phyloP scores from a whole-genome alignment of 2,797 vertebrate genomes.

The Graptemys geographica region DNA sequence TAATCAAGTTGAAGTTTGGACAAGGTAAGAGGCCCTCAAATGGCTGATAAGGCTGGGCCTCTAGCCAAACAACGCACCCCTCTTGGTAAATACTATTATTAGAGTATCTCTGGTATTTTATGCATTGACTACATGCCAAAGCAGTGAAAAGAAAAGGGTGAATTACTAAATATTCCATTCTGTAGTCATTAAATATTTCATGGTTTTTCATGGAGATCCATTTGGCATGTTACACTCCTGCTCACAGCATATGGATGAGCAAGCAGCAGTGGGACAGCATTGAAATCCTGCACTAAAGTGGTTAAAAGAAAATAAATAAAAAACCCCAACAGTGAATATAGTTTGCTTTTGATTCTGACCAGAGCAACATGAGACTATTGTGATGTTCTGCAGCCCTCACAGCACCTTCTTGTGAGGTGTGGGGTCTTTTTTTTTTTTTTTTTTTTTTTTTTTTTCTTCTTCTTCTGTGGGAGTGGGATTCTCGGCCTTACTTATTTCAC shows the following conservation, averaged over 20 bases:
- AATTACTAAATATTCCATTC: neutral
- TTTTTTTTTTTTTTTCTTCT: no score
- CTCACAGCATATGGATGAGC: neutral
- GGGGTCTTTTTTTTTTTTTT: no score
- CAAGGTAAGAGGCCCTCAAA: neutral
- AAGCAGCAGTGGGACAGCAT: neutral
- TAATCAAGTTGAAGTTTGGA: neutral
- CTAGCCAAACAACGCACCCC: neutral
- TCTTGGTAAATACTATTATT: neutral
- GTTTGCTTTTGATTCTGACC: neutral
- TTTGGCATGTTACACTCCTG: neutral
- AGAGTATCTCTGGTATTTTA: no score
- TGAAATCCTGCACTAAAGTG: accelerated
- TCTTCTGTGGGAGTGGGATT: no score
- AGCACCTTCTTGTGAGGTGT: no score
- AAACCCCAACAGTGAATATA: accelerated
- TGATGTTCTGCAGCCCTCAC: no score
- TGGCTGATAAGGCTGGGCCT: neutral
- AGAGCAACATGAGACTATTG: no score
- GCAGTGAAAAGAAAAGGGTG: neutral
- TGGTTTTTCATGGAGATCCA: neutral
- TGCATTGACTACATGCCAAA: neutral
- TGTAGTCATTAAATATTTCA: neutral
- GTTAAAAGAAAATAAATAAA: neutral
- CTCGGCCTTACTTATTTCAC: no score